These are phyloP conservation scores for Phocoena sinus DNA, from an alignment of 2,113 vertebrate species.

Conservation along the genomic window DNA sequence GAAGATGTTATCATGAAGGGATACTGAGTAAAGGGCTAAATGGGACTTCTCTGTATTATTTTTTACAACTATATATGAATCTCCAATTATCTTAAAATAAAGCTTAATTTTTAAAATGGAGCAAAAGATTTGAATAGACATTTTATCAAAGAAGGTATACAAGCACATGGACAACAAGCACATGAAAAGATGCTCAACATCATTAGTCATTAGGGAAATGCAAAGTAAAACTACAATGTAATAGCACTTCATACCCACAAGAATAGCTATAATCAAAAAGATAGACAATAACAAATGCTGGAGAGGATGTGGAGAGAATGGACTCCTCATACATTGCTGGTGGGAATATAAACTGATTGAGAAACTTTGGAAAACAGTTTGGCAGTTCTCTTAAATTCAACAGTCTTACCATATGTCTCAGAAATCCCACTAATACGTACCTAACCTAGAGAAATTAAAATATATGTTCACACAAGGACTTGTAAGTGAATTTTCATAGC, in stretches of 20 bases:
- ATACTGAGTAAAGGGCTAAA: background rate
- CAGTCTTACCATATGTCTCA: background rate
- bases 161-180: background rate
- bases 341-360: background rate
- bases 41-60: background rate
- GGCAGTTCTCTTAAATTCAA: conserved; percentile 13
- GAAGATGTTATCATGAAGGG: background rate
- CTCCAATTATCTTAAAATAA: background rate
- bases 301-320: background rate
- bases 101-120: background rate
- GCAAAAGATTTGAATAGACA: background rate
- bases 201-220: background rate
- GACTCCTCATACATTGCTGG: background rate
- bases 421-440: background rate
- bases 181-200: background rate
- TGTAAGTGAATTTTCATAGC: background rate
- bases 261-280: background rate
- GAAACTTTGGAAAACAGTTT: background rate
- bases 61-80: background rate
- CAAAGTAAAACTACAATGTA: background rate
- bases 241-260: background rate
- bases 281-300: background rate
- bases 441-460: background rate
- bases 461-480: background rate
- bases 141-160: background rate